Conservation (phyloP, 2,888 invertebrate species). For the Caradrina kadenii region DNA sequence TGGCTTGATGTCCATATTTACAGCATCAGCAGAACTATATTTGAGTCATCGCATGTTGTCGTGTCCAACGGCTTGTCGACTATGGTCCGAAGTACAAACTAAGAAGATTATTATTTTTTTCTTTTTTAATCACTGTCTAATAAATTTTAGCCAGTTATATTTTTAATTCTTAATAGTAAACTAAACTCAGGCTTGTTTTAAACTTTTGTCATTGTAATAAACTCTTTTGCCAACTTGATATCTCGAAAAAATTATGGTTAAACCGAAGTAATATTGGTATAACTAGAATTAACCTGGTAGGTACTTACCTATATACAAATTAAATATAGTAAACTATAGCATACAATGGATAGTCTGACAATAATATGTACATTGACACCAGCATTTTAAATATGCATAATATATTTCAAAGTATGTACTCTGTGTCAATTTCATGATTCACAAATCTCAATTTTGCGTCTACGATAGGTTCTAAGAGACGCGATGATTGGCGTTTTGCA, state of each 20-base stretch:
- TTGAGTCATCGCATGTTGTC: constrained; percentile 41
- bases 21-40: constrained; percentile 18
- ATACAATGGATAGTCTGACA: not conserved
- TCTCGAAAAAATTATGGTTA: not conserved
- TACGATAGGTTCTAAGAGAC: constrained; percentile 66
- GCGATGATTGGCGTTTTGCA: constrained; percentile 77
- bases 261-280: too few relatives aligned
- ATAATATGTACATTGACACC: too few relatives aligned
- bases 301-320: not conserved
- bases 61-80: constrained; percentile 51
- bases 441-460: constrained; percentile 62
- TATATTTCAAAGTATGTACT: constrained; percentile 20
- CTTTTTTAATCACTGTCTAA: constrained; percentile 26
- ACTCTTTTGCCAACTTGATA: too few relatives aligned
- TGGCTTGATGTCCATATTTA: constrained; percentile 61
- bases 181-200: not conserved
- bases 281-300: too few relatives aligned
- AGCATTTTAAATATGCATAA: constrained; percentile 21
- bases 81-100: constrained; percentile 9
- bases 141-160: constrained; percentile 23
- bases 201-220: not conserved
- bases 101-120: constrained; percentile 29
- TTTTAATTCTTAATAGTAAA: not conserved
- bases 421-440: constrained; percentile 57
- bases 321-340: not conserved